A percentile compares a stretch with the other conserved stretches of the same genome.
These are phyloP conservation scores for Neoscelio sp. DNA, from an alignment of 2,888 invertebrate species.

Conservation along the genomic window DNA sequence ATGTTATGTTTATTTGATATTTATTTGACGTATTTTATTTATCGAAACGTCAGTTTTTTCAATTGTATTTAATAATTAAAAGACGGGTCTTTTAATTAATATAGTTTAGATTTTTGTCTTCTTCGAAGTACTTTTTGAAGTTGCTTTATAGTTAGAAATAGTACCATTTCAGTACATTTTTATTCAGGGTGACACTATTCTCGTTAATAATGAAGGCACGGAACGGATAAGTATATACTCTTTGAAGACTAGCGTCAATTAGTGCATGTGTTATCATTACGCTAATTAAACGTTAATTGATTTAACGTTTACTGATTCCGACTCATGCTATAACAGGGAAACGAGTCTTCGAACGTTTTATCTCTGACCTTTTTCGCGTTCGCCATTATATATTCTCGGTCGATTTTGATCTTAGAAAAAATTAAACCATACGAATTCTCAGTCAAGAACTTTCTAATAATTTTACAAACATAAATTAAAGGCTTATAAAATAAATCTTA, in stretches of 20 bases:
- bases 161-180: slow-evolving; percentile 11
- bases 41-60: no score
- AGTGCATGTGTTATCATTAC: slow-evolving; percentile 53
- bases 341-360: slow-evolving; percentile 26
- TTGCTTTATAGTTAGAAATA: no score
- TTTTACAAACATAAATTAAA: no score
- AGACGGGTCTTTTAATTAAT: no score
- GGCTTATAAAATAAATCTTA: no score
- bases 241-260: slow-evolving; percentile 48
- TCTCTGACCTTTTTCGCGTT: background rate
- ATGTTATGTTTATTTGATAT: no score
- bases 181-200: slow-evolving; percentile 25
- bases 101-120: slow-evolving; percentile 14
- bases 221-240: slow-evolving; percentile 15
- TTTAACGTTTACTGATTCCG: slow-evolving; percentile 39
- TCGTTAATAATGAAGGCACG: slow-evolving; percentile 5
- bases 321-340: slow-evolving; percentile 3
- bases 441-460: no score
- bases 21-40: no score
- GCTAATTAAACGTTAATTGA: slow-evolving; percentile 59
- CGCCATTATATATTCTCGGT: background rate
- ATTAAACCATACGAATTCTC: no score
- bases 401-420: no score
- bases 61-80: no score
- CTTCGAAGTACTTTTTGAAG: no score